These are phyloP conservation scores for Chymomyza caudatula DNA, from an alignment of 2,888 invertebrate genomes.

Conservation along the genomic window DNA sequence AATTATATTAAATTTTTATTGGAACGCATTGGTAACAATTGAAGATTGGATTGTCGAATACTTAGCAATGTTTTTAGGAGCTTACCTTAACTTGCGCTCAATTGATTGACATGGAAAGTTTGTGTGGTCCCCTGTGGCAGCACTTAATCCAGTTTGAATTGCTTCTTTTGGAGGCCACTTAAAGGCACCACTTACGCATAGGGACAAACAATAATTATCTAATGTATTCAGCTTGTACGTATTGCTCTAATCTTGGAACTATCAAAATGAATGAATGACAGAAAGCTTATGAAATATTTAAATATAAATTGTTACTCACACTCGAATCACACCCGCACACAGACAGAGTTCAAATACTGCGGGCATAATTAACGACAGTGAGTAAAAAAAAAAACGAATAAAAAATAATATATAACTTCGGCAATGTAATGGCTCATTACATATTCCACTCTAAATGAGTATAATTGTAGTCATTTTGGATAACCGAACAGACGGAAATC, in stretches of 20 bases:
- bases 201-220: background rate
- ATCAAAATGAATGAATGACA: conserved; percentile 26
- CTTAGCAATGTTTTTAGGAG: conserved; percentile 32
- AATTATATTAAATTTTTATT: conserved; percentile 72
- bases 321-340: background rate
- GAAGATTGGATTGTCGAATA: background rate
- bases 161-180: background rate
- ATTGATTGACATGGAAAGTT: background rate
- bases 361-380: conserved; percentile 35
- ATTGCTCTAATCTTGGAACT: conserved; percentile 20
- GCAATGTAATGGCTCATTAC: background rate
- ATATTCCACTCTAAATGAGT: background rate
- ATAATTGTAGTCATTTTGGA: background rate
- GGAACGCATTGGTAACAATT: conserved; percentile 1
- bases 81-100: conserved; percentile 17
- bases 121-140: conserved; percentile 27
- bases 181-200: background rate
- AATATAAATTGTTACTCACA: conserved; percentile 25
- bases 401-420: background rate
- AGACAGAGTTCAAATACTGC: conserved; percentile 38
- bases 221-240: conserved; percentile 1
- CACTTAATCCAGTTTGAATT: background rate
- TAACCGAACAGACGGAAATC: background rate
- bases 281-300: conserved; percentile 57
- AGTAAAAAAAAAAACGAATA: conserved; percentile 14